Conservation (phyloP, 2,113 vertebrate species). For the Galbula dea region DNA sequence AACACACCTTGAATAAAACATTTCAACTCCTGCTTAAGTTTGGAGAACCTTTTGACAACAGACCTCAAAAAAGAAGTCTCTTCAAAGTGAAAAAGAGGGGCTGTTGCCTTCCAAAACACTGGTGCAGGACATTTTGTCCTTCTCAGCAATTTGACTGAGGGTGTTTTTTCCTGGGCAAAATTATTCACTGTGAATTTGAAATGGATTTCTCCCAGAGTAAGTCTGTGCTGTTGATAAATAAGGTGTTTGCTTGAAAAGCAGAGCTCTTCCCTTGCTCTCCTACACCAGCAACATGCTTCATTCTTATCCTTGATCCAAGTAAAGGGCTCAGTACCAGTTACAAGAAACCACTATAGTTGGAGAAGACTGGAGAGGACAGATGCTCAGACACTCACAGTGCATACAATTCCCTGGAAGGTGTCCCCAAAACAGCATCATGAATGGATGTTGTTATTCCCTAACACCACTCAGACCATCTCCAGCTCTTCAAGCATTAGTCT, state of each 20-base stretch:
- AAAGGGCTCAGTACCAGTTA: background rate
- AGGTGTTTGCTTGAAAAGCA: background rate
- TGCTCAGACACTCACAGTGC: background rate
- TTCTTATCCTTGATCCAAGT: background rate
- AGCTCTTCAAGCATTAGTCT: background rate
- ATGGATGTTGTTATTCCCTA: background rate
- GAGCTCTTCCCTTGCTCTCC: background rate
- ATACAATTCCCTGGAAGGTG: background rate
- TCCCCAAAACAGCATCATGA: background rate
- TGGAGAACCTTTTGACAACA: background rate
- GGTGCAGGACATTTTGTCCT: background rate
- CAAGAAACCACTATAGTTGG: background rate
- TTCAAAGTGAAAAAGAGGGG: background rate
- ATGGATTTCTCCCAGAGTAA: background rate
- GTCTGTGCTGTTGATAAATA: background rate
- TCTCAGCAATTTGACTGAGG: background rate
- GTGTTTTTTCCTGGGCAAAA: background rate
- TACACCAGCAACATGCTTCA: background rate
- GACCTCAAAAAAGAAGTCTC: slow-evolving; percentile 12
- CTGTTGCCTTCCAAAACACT: background rate
- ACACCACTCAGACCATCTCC: background rate
- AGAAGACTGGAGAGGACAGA: background rate
- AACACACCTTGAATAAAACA: slow-evolving; percentile 43
- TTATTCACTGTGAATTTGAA: background rate
- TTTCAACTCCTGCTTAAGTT: slow-evolving; percentile 18